Evolutionary conservation across 2,888 invertebrate species (phyloP).

Genomic region (Ernsta delagoae): DNA sequence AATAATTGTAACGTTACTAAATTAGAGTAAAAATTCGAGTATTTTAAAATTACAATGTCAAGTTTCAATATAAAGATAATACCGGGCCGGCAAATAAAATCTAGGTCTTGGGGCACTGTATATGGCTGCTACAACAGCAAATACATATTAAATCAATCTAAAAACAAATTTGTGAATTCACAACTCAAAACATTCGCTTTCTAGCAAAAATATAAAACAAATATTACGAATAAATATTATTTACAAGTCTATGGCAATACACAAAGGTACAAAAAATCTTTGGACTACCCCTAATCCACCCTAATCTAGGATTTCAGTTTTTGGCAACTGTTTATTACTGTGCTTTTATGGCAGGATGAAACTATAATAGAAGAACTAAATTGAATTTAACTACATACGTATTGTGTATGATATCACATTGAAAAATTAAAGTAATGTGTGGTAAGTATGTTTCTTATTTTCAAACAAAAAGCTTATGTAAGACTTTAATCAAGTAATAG

Average conservation of each 20-base stretch:
- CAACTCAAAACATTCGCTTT: not conserved
- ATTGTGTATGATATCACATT: too few species aligned
- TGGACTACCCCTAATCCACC: slow-evolving; percentile 58
- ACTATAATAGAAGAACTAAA: too few species aligned
- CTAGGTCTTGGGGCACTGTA: not conserved
- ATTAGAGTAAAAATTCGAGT: not conserved
- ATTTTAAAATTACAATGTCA: slow-evolving; percentile 1
- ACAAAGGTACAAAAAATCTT: slow-evolving; percentile 64
- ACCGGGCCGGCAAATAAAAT: not conserved
- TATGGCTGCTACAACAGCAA: not conserved
- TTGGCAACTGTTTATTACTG: not conserved
- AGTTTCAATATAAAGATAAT: not conserved
- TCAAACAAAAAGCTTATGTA: too few species aligned
- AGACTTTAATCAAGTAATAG: too few species aligned
- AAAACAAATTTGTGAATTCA: not conserved
- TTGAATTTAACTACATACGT: too few species aligned
- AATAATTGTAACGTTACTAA: not conserved
- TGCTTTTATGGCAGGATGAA: too few species aligned
- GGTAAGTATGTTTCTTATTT: too few species aligned
- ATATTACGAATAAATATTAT: slow-evolving; percentile 63
- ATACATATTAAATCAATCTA: not conserved
- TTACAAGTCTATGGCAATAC: slow-evolving; percentile 66
- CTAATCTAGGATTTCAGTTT: slow-evolving; percentile 4
- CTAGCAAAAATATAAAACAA: slow-evolving; percentile 34
- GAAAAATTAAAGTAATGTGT: too few species aligned